Percentiles rank a stretch among this genome's conserved stretches.
Evolutionary conservation across 2,113 vertebrate species (phyloP).

Genomic region (human (Homo sapiens)): DNA sequence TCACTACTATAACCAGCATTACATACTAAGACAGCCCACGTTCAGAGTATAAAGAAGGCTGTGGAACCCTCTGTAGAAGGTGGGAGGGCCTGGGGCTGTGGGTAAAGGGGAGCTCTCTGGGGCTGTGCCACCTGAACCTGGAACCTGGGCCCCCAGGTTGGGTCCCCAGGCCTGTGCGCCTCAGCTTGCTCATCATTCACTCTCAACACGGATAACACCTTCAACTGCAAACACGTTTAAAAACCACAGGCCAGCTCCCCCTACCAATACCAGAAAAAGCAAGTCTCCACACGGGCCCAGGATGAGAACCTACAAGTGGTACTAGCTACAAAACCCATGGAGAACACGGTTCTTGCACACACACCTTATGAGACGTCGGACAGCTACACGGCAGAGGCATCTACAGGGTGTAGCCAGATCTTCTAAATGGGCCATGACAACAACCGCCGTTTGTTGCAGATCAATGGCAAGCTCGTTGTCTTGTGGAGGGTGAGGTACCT

Average conservation of each 20-base stretch:
- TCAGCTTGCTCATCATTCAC: not conserved
- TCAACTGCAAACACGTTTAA: not conserved
- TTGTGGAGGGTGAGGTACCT: constrained; percentile 96
- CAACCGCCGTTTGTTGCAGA: constrained; percentile 96
- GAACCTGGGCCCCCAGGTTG: not conserved
- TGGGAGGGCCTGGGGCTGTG: not conserved
- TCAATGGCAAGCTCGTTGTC: constrained; percentile 97
- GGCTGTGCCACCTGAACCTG: not conserved
- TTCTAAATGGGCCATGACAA: constrained; percentile 97
- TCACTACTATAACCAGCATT: too few relatives aligned
- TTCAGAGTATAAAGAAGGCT: not conserved
- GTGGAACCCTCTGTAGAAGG: not conserved
- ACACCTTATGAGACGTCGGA: constrained; percentile 95
- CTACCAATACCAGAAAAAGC: not conserved
- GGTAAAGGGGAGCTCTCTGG: not conserved
- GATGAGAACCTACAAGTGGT: not conserved
- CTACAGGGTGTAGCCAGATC: constrained; percentile 92
- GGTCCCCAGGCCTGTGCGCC: not conserved
- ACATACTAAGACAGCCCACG: too few relatives aligned
- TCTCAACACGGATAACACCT: not conserved
- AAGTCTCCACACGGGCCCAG: not conserved
- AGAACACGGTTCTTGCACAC: not conserved
- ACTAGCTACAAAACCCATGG: not conserved
- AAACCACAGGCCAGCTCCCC: not conserved
- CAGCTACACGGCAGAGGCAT: constrained; percentile 97